Conservation (phyloP, 1,140 invertebrate species). For the Zaprionus africanus region DNA sequence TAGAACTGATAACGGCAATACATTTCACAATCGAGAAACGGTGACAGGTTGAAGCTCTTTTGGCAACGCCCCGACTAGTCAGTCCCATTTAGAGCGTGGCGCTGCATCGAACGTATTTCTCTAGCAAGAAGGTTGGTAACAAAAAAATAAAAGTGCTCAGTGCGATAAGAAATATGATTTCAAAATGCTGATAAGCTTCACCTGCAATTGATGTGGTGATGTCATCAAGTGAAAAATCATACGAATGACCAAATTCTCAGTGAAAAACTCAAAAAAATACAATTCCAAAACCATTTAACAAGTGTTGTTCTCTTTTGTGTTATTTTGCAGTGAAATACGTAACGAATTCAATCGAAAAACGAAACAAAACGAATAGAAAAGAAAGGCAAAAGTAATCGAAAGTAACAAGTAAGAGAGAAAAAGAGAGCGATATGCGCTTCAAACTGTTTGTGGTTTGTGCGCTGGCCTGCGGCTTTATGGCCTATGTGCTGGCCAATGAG, state of each 20-base stretch:
- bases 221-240: slow-evolving; percentile 68
- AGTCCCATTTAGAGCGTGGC: slow-evolving; percentile 74
- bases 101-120: slow-evolving; percentile 78
- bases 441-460: slow-evolving; percentile 79
- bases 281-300: slow-evolving; percentile 27
- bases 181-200: slow-evolving; percentile 49
- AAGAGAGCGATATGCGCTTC: slow-evolving; percentile 73
- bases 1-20: slow-evolving; percentile 55
- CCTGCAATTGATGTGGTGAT: slow-evolving; percentile 57
- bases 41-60: slow-evolving; percentile 67
- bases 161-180: slow-evolving; percentile 29
- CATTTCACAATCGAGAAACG: slow-evolving; percentile 72
- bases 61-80: slow-evolving; percentile 74
- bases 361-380: slow-evolving; percentile 61
- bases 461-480: slow-evolving; percentile 77
- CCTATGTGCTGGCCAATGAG: slow-evolving; percentile 77
- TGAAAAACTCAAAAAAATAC: slow-evolving; percentile 32
- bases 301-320: slow-evolving; percentile 52
- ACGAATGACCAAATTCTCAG: slow-evolving; percentile 11
- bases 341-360: slow-evolving; percentile 25
- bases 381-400: slow-evolving; percentile 44
- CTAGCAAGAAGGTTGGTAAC: slow-evolving; percentile 62
- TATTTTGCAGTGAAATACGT: slow-evolving; percentile 57
- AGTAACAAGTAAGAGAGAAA: slow-evolving; percentile 45
- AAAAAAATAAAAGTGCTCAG: slow-evolving; percentile 23